phyloP scores from a whole-genome alignment of 2,113 vertebrate genomes.

The Campylomormyrus tamandua region DNA sequence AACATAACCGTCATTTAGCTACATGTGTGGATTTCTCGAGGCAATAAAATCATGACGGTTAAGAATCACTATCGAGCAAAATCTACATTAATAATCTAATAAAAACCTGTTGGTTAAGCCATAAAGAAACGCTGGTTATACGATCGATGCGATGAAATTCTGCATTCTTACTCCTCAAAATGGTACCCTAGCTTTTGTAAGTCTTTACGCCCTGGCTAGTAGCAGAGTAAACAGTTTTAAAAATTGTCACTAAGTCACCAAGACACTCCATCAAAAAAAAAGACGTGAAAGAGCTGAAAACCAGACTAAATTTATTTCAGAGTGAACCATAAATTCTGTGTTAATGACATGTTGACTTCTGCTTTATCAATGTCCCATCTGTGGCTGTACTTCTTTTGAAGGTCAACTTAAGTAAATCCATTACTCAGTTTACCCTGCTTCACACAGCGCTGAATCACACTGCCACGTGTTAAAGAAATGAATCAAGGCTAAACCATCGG shows the following conservation, averaged over 20 bases:
- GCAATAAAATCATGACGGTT: no score
- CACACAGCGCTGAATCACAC: not conserved
- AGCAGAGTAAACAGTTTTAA: not conserved
- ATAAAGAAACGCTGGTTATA: no score
- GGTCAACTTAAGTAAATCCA: not conserved
- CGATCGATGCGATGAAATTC: not conserved
- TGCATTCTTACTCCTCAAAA: not conserved
- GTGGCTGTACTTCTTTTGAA: not conserved
- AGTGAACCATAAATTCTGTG: not conserved
- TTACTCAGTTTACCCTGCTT: not conserved
- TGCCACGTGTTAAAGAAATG: constrained; percentile 4
- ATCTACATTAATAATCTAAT: no score
- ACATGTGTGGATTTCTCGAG: no score
- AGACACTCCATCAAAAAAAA: not conserved
- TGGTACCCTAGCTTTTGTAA: not conserved
- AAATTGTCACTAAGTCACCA: not conserved
- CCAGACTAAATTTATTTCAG: not conserved
- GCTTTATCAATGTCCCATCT: not conserved
- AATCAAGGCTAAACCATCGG: not conserved
- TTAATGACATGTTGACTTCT: not conserved
- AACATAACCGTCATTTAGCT: not conserved
- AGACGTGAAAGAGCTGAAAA: not conserved
- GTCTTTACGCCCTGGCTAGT: not conserved
- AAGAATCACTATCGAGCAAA: no score
- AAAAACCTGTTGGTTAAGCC: no score